These are phyloP conservation scores for Syrmaticus mikado DNA, from an alignment of 2,113 vertebrate species.

Conservation along the genomic window DNA sequence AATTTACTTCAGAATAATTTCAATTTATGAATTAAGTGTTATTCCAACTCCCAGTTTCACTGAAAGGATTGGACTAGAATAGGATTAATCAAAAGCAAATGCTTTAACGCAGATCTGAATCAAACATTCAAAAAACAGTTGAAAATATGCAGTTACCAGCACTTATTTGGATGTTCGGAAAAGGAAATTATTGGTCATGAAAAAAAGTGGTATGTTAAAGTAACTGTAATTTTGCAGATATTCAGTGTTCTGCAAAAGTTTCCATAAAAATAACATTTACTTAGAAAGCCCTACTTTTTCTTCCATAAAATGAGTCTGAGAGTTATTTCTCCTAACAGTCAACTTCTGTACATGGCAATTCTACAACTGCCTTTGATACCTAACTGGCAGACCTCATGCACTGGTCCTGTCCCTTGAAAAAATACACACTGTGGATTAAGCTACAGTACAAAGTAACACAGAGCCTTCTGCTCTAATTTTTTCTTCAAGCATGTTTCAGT, in stretches of 20 bases:
- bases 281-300: conserved; percentile 17
- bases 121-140: conserved; percentile 10
- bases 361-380: background rate
- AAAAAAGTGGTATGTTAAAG: conserved; percentile 20
- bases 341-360: background rate
- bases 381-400: background rate
- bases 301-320: background rate
- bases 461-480: background rate
- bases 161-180: conserved; percentile 44
- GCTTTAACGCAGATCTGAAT: background rate
- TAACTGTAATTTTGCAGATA: conserved; percentile 49
- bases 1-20: background rate
- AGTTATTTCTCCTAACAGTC: conserved; percentile 29
- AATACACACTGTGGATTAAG: background rate
- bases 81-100: background rate
- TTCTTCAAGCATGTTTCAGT: background rate
- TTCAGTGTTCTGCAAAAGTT: background rate
- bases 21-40: background rate
- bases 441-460: background rate
- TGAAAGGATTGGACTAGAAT: background rate
- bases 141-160: conserved; percentile 9
- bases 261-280: conserved; percentile 52
- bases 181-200: conserved; percentile 48
- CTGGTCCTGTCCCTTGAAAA: background rate
- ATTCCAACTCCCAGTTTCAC: background rate